Base-by-base conservation (phyloP, 2,797 vertebrate species). In the Clarias fuscus region DNA sequence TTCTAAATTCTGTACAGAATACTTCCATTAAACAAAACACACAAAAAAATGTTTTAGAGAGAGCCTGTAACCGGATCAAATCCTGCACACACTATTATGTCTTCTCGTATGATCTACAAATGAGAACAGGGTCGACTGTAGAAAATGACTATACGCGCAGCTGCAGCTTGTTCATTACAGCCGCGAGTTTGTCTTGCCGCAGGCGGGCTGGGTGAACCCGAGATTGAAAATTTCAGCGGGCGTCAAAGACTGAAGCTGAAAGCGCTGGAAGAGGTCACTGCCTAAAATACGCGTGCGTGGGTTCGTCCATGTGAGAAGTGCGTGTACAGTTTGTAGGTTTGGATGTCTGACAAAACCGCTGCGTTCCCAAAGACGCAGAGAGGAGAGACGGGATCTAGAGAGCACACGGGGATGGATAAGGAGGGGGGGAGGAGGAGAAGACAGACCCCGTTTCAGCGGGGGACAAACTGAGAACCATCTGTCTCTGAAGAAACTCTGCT, bases 281-380 rank as follows among this genome's bases (percentile, higher is more conserved):
- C 27, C 24, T 22, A 43, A 40, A 75, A 84, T 48, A 65, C 13
- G 3, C 37, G 72, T 76, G 72, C 18, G 83, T 76, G 70, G 33
- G 59, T 80, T 10, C 14, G 13, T 64, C 30, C 58, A 30, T 58
- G 15, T 76, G 48, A 56, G 43, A 53, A 73, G 75, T 77, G 27
- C 8, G 70, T 30, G 59, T 64, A 75, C 56, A 73, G 40, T 33
- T 58, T 33, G 64, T 14, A 59, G n/a, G 11, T 56, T 61, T 72
- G 68, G 56, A 59, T 70, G 65, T 61, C 53, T 43, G 76, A 61
- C 37, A 80, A 78, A 85, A 80, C 22, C 33, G 17, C 65, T 80
- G 77, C 8, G 71, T 71, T 80, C 48, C 13, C 33, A 79, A 7
- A 85, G 53, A 40, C 64, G 3, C 30, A 59, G 5, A 22, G 27